Evolutionary conservation across 2,113 vertebrate species (phyloP), one percentile per base, ranked within the genome.

Genomic region (Aramus guarauna): DNA sequence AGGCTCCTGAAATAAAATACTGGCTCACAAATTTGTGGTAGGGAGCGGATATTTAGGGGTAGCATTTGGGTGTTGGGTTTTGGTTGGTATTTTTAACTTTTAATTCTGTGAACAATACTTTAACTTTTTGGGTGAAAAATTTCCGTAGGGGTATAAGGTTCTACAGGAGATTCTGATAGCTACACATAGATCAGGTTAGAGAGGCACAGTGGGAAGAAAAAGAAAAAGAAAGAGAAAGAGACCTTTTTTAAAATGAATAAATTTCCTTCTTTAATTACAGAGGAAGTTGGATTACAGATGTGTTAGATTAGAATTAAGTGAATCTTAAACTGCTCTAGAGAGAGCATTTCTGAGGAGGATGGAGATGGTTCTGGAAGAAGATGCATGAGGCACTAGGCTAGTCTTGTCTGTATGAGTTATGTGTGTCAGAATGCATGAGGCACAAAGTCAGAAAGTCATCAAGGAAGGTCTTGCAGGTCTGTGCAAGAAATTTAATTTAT

Each of bases 161-260:
- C 16, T 39, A 15, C 48, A 56, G 19, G 7, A 62, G 21, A n/a
- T 48, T 74, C 39, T 74, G 20, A 45, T 23, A 84, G 22, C 18
- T 74, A 21, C 19, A 22, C 9, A 20, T 32, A 72, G 23, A n/a
- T 7, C 5, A 34, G 17, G 17, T 30, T 55, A 85, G 30, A 62
- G 27, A 53, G 67, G 4, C 21, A 53, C 20, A 47, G 12, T n/a
- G 20, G 26, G 15, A 67, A 82, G 15, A 23, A 53, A 37, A 69
- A 58, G 47, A 29, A 55, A 56, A 29, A 22, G 5, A 77, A 50
- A 41, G 34, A 53, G 11, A 48, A 50, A 58, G 48, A 56, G 8
- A 45, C 7, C 11, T 18, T 50, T 56, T 37, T 9, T 27, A 37
- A 58, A 83, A 63, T 23, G 53, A 0, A 41, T 23, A 60, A 0